A percentile compares a stretch with the other conserved stretches of the same genome.
Evolutionary conservation across 2,888 invertebrate genomes (phyloP).

Genomic region (Agonopterix subpropinquella): DNA sequence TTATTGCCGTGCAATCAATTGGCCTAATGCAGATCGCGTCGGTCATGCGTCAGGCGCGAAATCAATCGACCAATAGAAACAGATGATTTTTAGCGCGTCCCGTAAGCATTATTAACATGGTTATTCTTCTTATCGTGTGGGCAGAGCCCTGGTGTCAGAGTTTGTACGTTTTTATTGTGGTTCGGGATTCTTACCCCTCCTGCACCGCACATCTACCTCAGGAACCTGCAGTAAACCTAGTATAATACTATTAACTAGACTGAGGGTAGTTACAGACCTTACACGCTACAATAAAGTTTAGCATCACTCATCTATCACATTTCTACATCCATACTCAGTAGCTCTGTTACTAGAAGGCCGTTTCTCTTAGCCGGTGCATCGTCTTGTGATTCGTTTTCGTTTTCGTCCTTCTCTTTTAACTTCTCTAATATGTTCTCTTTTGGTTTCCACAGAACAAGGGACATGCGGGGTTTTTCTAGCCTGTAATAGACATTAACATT

Average conservation of each 20-base stretch:
- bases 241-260: neutral
- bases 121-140: too few species aligned
- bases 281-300: neutral
- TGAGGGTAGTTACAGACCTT: neutral
- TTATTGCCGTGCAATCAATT: too few species aligned
- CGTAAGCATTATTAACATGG: too few species aligned
- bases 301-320: constrained; percentile 39
- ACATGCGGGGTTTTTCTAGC: constrained; percentile 84
- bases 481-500: constrained; percentile 34
- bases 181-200: too few species aligned
- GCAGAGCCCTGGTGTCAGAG: too few species aligned
- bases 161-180: too few species aligned
- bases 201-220: too few species aligned
- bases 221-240: too few species aligned
- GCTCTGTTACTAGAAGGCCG: constrained; percentile 45
- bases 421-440: constrained; percentile 65
- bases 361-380: constrained; percentile 36
- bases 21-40: too few species aligned
- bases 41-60: too few species aligned
- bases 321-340: constrained; percentile 49
- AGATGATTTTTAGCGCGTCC: too few species aligned
- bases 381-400: constrained; percentile 21
- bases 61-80: too few species aligned
- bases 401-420: constrained; percentile 42
- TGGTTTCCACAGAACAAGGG: constrained; percentile 88